Conservation (phyloP, 2,113 vertebrate genomes). For the Potamarius usumacintae region DNA sequence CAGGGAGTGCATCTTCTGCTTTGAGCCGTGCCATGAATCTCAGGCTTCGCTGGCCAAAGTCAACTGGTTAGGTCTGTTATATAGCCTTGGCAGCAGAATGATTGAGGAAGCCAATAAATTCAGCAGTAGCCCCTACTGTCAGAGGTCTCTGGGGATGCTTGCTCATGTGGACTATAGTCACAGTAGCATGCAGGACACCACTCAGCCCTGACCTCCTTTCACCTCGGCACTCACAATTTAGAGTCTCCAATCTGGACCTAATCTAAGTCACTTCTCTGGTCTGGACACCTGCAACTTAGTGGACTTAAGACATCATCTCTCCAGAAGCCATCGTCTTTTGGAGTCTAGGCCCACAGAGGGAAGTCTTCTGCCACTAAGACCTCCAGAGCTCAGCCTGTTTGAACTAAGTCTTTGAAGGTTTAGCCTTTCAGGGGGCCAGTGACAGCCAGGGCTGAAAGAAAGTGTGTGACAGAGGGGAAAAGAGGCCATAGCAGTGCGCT, state of each 20-base stretch:
- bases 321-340: conserved; percentile 40
- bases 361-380: conserved; percentile 50
- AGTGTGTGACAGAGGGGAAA: conserved; percentile 29
- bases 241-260: conserved; percentile 23
- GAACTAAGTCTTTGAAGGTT: conserved; percentile 54
- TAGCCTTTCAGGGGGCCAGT: conserved; percentile 51
- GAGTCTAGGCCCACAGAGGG: conserved; percentile 44
- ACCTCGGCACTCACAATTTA: conserved; percentile 28
- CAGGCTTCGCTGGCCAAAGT: conserved; percentile 51
- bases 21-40: conserved; percentile 50
- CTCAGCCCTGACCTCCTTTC: conserved; percentile 17
- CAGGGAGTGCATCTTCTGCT: conserved; percentile 48
- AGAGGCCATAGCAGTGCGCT: conserved; percentile 28
- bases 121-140: conserved; percentile 47
- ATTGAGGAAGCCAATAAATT: conserved; percentile 53
- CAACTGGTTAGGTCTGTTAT: conserved; percentile 55
- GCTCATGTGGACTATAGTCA: conserved; percentile 39
- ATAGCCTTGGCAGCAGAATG: conserved; percentile 47
- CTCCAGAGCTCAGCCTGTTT: conserved; percentile 54
- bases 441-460: conserved; percentile 45
- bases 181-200: conserved; percentile 10
- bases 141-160: conserved; percentile 32
- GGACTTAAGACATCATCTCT: conserved; percentile 43
- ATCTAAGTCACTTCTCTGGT: conserved; percentile 32
- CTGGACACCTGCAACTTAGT: conserved; percentile 44